A percentile compares a stretch with the other conserved stretches of the same genome.
phyloP scores from a whole-genome alignment of 2,888 invertebrate genomes.

The Pachliopta kotzebuea region DNA sequence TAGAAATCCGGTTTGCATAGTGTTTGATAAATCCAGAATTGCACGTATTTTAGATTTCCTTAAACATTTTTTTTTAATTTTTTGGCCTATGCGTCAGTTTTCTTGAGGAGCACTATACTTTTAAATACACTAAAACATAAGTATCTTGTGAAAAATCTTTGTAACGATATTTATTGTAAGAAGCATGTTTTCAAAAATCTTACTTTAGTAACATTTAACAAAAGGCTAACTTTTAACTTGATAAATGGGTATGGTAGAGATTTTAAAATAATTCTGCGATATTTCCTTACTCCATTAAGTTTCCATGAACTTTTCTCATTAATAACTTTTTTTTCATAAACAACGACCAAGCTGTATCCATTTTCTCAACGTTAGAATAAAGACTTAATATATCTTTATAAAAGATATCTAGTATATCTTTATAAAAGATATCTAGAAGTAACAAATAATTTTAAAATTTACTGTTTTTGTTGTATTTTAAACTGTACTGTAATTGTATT shows the following conservation, averaged over 20 bases:
- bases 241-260: conserved; percentile 2
- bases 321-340: conserved; percentile 12
- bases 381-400: too few relatives aligned
- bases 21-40: too few relatives aligned
- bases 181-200: neutral
- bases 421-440: too few relatives aligned
- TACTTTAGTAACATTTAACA: neutral
- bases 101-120: too few relatives aligned
- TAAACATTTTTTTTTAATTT: too few relatives aligned
- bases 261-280: conserved; percentile 15
- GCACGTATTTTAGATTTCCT: too few relatives aligned
- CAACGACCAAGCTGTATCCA: neutral
- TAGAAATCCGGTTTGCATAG: too few relatives aligned
- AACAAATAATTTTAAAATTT: too few relatives aligned
- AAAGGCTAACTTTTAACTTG: neutral
- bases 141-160: neutral
- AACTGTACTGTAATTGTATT: too few relatives aligned
- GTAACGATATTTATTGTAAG: neutral
- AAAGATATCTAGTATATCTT: too few relatives aligned
- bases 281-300: conserved; percentile 19
- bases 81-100: too few relatives aligned
- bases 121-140: neutral
- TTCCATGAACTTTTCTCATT: conserved; percentile 21
- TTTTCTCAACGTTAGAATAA: neutral
- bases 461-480: too few relatives aligned